Conservation (phyloP, 2,113 vertebrate species). For the Cygnus buccinator region DNA sequence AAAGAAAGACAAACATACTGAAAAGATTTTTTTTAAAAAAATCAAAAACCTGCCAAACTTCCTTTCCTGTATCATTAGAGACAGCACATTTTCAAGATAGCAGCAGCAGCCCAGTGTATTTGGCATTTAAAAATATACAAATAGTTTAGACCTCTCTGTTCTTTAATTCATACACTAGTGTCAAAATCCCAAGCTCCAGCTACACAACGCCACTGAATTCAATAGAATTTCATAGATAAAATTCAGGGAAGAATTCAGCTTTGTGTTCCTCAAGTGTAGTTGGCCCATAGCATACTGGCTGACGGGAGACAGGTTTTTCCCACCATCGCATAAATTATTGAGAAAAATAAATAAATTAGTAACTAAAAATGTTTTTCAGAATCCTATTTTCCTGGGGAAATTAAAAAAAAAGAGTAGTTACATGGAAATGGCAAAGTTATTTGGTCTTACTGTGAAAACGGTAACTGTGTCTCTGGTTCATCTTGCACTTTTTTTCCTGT, state of each 20-base stretch:
- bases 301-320: background rate
- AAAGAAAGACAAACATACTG: background rate
- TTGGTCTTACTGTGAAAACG: background rate
- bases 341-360: background rate
- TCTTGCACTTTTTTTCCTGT: background rate
- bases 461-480: background rate
- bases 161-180: background rate
- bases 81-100: background rate
- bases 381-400: background rate
- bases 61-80: background rate
- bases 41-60: background rate
- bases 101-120: background rate
- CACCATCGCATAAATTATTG: background rate
- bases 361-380: background rate
- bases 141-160: background rate
- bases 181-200: background rate
- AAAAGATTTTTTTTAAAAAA: conserved; percentile 1
- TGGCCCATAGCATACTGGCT: background rate
- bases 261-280: background rate
- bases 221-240: background rate
- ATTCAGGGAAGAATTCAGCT: background rate
- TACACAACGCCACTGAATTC: background rate
- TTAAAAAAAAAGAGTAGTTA: background rate
- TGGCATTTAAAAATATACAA: background rate
- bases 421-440: background rate